A percentile compares a stretch with the other conserved stretches of the same genome.
phyloP scores from a whole-genome alignment of 2,888 invertebrate genomes.

The Aethes cnicana region DNA sequence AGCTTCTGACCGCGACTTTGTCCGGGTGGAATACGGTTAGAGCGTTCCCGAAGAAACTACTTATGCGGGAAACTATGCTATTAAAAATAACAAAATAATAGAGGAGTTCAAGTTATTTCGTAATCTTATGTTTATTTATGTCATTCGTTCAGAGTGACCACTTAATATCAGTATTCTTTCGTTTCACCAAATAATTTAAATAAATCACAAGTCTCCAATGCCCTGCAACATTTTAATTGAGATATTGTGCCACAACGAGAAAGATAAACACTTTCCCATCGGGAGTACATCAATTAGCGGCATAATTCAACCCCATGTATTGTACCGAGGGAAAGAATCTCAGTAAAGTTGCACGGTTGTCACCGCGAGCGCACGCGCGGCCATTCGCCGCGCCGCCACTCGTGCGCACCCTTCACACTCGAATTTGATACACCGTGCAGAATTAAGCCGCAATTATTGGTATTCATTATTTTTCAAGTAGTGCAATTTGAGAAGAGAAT shows the following conservation, averaged over 20 bases:
- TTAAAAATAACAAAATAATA: too few species aligned
- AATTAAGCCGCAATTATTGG: slow-evolving; percentile 16
- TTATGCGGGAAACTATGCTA: too few species aligned
- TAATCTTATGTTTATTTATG: too few species aligned
- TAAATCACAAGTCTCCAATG: too few species aligned
- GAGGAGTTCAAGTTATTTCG: too few species aligned
- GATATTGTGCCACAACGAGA: slow-evolving; percentile 18
- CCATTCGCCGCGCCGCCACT: slow-evolving; percentile 51
- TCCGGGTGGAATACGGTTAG: too few species aligned
- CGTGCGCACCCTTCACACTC: slow-evolving; percentile 24
- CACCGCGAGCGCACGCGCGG: slow-evolving; percentile 62
- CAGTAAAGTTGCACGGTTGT: slow-evolving; percentile 57
- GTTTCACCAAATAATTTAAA: too few species aligned
- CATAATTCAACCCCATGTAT: slow-evolving; percentile 51
- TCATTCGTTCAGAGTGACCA: not conserved
- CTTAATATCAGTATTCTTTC: too few species aligned
- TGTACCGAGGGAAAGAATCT: slow-evolving; percentile 52
- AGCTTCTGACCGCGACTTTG: too few species aligned
- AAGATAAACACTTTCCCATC: slow-evolving; percentile 22
- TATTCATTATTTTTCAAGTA: slow-evolving; percentile 9
- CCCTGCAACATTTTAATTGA: slow-evolving; percentile 19
- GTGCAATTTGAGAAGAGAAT: too few species aligned
- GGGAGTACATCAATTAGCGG: slow-evolving; percentile 41
- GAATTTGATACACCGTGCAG: slow-evolving; percentile 24
- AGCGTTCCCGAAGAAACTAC: too few species aligned